Conservation (phyloP, 2,888 invertebrate genomes). For the Danaus chrysippus region DNA sequence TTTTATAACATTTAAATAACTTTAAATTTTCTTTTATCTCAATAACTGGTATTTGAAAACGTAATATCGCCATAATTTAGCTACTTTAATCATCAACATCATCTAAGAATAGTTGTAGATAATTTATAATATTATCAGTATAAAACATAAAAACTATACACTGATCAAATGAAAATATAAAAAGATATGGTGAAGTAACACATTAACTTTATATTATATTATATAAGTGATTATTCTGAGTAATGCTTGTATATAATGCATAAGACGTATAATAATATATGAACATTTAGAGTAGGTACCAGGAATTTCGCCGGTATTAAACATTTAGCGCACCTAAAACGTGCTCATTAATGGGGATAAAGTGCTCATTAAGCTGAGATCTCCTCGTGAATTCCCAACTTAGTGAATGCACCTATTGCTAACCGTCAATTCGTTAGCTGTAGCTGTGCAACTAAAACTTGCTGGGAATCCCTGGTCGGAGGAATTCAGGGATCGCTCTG, state of each 20-base stretch:
- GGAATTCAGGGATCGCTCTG: slow-evolving; percentile 18
- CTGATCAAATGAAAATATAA: too few species aligned
- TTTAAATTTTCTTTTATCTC: too few species aligned
- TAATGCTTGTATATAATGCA: background rate
- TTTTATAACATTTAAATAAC: too few species aligned
- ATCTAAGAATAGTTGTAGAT: too few species aligned
- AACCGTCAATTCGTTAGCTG: slow-evolving; percentile 29
- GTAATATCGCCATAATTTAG: too few species aligned
- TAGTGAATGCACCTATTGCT: slow-evolving; percentile 22
- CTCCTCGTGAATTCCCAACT: slow-evolving; percentile 17
- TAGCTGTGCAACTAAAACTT: slow-evolving; percentile 20
- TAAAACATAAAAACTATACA: too few species aligned
- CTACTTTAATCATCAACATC: too few species aligned
- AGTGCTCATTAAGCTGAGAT: slow-evolving; percentile 14
- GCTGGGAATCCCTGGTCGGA: slow-evolving; percentile 19
- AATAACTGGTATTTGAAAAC: too few species aligned
- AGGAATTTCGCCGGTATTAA: slow-evolving; percentile 6
- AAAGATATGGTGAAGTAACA: too few species aligned
- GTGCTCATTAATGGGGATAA: slow-evolving; percentile 14
- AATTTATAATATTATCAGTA: too few species aligned
- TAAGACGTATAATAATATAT: background rate
- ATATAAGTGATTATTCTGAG: too few species aligned
- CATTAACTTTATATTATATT: too few species aligned
- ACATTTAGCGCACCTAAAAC: background rate
- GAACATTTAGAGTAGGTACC: background rate